A percentile compares a stretch with the other conserved stretches of the same genome.
phyloP scores from a whole-genome alignment of 2,888 invertebrate species.

The Nowickia ferox region DNA sequence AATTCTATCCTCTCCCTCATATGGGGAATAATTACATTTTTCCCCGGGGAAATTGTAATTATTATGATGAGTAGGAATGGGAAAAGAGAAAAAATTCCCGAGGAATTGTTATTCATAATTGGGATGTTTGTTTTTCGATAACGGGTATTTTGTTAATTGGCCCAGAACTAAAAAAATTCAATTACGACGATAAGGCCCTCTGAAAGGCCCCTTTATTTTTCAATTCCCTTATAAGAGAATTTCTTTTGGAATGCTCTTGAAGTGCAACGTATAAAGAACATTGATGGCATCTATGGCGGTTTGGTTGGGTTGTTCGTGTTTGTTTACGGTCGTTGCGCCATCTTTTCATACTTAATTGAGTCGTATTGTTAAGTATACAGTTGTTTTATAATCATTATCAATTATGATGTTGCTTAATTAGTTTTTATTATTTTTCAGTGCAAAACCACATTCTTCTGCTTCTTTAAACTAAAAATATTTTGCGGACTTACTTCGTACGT shows the following conservation, averaged over 20 bases:
- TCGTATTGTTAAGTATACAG: conserved; percentile 23
- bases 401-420: conserved; percentile 62
- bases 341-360: conserved; percentile 9
- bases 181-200: neutral
- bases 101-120: too few species aligned
- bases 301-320: neutral
- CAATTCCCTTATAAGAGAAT: neutral
- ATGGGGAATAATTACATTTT: too few species aligned
- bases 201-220: neutral
- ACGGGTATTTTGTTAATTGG: too few species aligned
- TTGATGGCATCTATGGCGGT: neutral
- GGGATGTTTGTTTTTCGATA: too few species aligned
- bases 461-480: conserved; percentile 8
- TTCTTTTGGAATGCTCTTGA: neutral
- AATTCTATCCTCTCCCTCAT: too few species aligned
- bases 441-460: neutral
- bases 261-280: neutral
- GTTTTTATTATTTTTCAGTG: conserved; percentile 32
- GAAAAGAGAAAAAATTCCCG: too few species aligned
- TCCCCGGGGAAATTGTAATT: too few species aligned
- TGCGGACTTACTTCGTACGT: neutral
- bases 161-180: too few species aligned
- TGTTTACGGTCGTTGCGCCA: neutral
- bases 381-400: conserved; percentile 57
- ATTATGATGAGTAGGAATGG: too few species aligned